Base-by-base conservation (phyloP, 2,797 vertebrate genomes). In the Nyctibius grandis region DNA sequence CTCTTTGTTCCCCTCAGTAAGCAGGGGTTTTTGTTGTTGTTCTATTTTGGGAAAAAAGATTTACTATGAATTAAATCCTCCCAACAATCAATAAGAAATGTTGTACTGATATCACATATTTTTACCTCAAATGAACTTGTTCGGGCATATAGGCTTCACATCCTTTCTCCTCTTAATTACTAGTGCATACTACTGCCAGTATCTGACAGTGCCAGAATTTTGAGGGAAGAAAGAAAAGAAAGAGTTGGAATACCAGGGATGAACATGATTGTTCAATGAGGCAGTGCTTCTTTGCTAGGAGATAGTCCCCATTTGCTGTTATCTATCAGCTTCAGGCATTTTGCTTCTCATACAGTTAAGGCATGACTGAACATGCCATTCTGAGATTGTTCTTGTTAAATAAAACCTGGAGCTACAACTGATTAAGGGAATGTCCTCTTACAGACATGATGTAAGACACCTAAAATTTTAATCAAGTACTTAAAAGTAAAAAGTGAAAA, bases 361-460 rank as follows among this genome's bases (percentile, higher is more conserved):
- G 70, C 88, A 96, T 89, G 95, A 95, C 76, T 91, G 91, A 94
- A 91, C 93, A 92, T 18, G 82, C 48, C 61, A 63, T 44, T 91
- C 34, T 77, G 78, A 80, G 51, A 85, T 69, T 34, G 21, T 23
- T 57, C 76, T 45, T 63, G 60, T 91, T 87, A 87, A 93, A 83
- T 63, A 83, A 88, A 93, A 93, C 53, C 56, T 69, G 31, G 31
- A 76, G 51, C 61, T 76, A 76, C 59, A 91, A 91, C 29, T 29
- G 40, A 70, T 84, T 63, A 87, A 83, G 22, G 45, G 29, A 89
- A 76, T 38, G 67, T 76, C 51, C 59, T 82, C 79, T 85, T 60
- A 82, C 16, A 72, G 50, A 73, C 65, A 60, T 12, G 23, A 90
- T 50, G 38, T 25, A 40, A 14, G 42, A 72, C 64, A 75, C 21